Evolutionary conservation across 2,797 vertebrate species (phyloP), one percentile per base, ranked within the genome.

Genomic region (Microcaecilia unicolor): DNA sequence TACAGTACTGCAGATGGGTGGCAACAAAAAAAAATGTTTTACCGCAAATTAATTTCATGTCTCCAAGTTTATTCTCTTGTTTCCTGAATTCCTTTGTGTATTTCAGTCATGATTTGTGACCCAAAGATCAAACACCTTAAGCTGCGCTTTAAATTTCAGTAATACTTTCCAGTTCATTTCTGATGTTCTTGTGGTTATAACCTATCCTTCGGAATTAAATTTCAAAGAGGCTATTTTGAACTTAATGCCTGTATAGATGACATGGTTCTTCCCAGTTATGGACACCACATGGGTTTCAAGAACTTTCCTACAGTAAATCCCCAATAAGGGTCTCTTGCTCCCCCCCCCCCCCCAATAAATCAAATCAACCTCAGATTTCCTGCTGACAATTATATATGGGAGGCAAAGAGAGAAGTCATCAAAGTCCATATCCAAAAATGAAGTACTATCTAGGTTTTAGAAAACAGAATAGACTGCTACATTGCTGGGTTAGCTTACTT

Each of bases 231-330:
- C 17, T 32, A 15, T 20, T 34, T 47, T 0, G 2, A 28, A 48
- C 4, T n/a, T n/a, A n/a, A n/a, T n/a, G n/a, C n/a, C 1, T 14
- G 3, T 28, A 38, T 12, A 39, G 26, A 26, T n/a, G 32, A 54
- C 56, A 41, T 25, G 13, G 37, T 34, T 51, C 37, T 51, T 58
- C 51, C 50, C 10, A 28, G 54, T 15, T 34, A 24, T 3, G 34
- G 34, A 36, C 51, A 38, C 52, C 8, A 31, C 18, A 3, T 52
- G 19, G 47, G n/a, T 9, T 50, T 41, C 37, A 54, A 22, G 10
- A 41, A 18, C 15, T 30, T 10, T n/a, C n/a, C n/a, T n/a, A 5
- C 15, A 48, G 30, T 26, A 15, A 34, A 30, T 13, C 6, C 50
- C 28, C 48, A 24, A 30, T 27, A 20, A 25, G 5, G 21, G 18